These are phyloP conservation scores for Parus major DNA, from an alignment of 2,113 vertebrate genomes.

Conservation along the genomic window DNA sequence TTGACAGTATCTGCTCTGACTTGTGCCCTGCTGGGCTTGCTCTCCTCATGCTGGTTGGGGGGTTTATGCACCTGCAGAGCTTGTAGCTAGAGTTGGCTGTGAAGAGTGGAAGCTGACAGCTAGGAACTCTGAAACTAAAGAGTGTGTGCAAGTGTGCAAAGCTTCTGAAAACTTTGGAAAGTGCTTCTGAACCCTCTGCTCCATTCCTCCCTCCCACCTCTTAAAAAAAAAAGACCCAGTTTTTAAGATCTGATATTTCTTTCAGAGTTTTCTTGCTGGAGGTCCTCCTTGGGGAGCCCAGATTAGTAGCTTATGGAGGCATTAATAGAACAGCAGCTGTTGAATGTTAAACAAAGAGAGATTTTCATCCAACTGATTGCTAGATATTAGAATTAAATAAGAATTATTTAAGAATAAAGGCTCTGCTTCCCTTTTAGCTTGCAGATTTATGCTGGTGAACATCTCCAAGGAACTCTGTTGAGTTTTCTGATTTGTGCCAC, in stretches of 20 bases:
- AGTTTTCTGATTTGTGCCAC: background rate
- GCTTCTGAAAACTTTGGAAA: background rate
- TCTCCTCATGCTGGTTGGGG: background rate
- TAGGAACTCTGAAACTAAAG: background rate
- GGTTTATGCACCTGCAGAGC: background rate
- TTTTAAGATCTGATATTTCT: conserved; percentile 15
- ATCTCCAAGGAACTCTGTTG: background rate
- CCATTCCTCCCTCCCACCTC: background rate
- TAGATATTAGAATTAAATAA: conserved; percentile 50
- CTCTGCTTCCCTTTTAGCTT: background rate
- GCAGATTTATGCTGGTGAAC: background rate
- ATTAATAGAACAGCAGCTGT: conserved; percentile 40
- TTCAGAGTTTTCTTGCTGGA: conserved; percentile 31
- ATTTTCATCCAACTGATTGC: conserved; percentile 50
- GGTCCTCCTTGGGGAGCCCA: conserved; percentile 6
- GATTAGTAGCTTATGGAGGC: background rate
- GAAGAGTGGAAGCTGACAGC: background rate
- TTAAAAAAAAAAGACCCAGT: background rate
- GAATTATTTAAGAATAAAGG: conserved; percentile 44
- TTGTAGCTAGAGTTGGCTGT: background rate
- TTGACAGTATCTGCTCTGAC: background rate
- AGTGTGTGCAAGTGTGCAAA: background rate
- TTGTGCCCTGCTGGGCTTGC: background rate
- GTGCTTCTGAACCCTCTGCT: background rate
- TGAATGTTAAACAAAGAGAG: conserved; percentile 49